Base-by-base conservation (phyloP, 1,140 invertebrate species). In the Dendroctonus valens region DNA sequence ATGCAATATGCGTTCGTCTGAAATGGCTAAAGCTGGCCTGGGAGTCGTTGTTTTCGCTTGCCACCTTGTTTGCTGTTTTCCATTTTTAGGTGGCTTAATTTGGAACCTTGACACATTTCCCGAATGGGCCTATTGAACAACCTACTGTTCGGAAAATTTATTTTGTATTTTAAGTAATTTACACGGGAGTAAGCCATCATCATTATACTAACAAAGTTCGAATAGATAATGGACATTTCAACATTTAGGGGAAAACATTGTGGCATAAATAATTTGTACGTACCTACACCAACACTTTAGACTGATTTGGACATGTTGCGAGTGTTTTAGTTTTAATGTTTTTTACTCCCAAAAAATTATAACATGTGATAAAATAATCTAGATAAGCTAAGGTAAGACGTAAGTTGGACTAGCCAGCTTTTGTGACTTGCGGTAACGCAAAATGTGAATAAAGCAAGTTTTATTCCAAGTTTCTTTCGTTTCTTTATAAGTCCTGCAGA, bases 1-100 rank as follows among this genome's bases (percentile, higher is more conserved):
- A 38, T 90, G 87, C 2, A 85, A 87, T 67, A 91, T 94, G 74
- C 85, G 82, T 61, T 89, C 89, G 1, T 84, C 84, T 67, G 89
- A 92, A 72, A 92, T 93, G 84, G 85, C 89, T 5, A 67, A 76
- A 26, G 79, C 74, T 48, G 81, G 81, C 0, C 70, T 79, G 9
- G 72, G 71, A 0, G 76, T 80, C 14, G 61, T 76, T 0, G 42
- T 80, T 79, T 14, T 69, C 75, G n/a, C 50, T 80, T 5, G 11
- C 77, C 6, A 72, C 79, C 0, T 55, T 81, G 11, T 54, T 79
- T 8, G n/a, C 72, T n/a, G 59, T 77, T 83, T 81, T 60, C 69
- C 77, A 3, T 73, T 73, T 5, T 76, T 86, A 74, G 86, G 86
- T 37, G 76, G 75, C 3, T 76, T 86, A 3, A 71, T 72, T 37